A percentile compares a stretch with the other conserved stretches of the same genome.
Evolutionary conservation across 2,113 vertebrate species (phyloP).

Genomic region (Burhinus bistriatus): DNA sequence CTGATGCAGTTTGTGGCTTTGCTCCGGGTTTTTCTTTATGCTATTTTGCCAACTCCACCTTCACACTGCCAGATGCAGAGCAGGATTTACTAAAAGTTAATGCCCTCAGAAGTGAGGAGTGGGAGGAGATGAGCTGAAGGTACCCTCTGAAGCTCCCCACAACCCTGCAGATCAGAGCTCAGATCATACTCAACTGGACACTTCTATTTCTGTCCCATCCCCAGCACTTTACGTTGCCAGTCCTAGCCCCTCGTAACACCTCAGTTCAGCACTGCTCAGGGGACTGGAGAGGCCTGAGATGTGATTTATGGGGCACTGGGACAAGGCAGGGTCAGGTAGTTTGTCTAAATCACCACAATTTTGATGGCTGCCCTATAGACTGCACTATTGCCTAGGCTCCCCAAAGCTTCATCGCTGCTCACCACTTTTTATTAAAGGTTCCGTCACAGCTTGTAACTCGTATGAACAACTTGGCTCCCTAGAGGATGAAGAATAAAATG

Average conservation of each 20-base stretch:
- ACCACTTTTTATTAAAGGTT: neutral
- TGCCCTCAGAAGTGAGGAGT: neutral
- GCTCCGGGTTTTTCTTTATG: neutral
- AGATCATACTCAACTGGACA: neutral
- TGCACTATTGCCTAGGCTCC: neutral
- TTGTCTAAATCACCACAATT: neutral
- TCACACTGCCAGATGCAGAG: neutral
- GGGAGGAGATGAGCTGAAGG: neutral
- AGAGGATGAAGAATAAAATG: neutral
- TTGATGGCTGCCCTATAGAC: neutral
- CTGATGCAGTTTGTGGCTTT: neutral
- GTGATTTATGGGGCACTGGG: neutral
- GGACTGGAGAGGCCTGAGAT: neutral
- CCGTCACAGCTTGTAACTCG: neutral
- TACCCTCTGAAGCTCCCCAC: neutral
- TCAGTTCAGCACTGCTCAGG: neutral
- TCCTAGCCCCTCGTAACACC: accelerated
- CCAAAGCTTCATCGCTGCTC: neutral
- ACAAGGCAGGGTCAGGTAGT: neutral
- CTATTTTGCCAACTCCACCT: neutral
- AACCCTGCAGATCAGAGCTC: neutral
- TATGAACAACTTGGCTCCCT: neutral
- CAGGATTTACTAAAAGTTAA: neutral
- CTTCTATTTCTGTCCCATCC: neutral
- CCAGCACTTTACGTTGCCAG: neutral